A percentile compares a stretch with the other conserved stretches of the same genome.
Evolutionary conservation across 2,888 invertebrate species (phyloP).

Genomic region (Callinectes sapidus): DNA sequence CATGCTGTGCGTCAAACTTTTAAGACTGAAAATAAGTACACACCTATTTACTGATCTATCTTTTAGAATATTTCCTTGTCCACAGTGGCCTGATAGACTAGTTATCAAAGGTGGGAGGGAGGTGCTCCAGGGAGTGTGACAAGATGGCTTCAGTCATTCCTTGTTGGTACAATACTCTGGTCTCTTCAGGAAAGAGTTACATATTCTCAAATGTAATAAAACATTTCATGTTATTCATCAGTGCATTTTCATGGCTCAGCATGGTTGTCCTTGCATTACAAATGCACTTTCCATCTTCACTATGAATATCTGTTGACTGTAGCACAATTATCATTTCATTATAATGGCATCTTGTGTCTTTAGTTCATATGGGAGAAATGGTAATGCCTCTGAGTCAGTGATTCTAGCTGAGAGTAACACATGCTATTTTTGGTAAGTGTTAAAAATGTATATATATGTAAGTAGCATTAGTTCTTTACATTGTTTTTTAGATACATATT

Average conservation of each 20-base stretch:
- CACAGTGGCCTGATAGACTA: slow-evolving; percentile 16
- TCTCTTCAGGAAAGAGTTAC: slow-evolving; percentile 3
- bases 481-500: background rate
- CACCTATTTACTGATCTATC: background rate
- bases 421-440: slow-evolving; percentile 56
- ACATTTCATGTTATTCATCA: slow-evolving; percentile 20
- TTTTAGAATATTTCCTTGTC: background rate
- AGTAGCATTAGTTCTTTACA: slow-evolving; percentile 10
- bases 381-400: slow-evolving; percentile 54
- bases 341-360: slow-evolving; percentile 12
- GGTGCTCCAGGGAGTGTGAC: slow-evolving; percentile 21
- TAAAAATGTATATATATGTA: slow-evolving; percentile 37
- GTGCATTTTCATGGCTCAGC: slow-evolving; percentile 8
- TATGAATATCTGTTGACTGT: background rate
- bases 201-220: slow-evolving; percentile 26
- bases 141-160: background rate
- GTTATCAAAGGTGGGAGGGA: slow-evolving; percentile 5
- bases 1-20: background rate
- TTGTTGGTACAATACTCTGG: slow-evolving; percentile 19
- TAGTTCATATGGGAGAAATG: slow-evolving; percentile 42
- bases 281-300: slow-evolving; percentile 42
- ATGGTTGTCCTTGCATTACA: slow-evolving; percentile 23
- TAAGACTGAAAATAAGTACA: background rate
- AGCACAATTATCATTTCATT: slow-evolving; percentile 28
- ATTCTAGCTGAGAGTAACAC: slow-evolving; percentile 38